Base-by-base conservation (phyloP, 2,113 vertebrate genomes). In the Siniperca knerii region DNA sequence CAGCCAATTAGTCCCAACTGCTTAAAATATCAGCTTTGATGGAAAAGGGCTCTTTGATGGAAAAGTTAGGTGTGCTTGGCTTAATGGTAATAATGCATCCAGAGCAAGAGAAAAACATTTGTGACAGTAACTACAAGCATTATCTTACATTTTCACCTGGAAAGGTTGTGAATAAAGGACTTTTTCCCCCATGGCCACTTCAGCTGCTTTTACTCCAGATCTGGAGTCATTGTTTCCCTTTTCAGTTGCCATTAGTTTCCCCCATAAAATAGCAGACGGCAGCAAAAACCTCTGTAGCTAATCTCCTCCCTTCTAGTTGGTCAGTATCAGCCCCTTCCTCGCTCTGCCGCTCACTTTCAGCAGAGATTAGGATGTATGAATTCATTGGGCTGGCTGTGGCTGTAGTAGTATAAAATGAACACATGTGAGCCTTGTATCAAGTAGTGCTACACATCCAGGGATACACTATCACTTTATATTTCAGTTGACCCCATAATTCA, bases 61-160 rank as follows among this genome's bases (percentile, higher is more conserved):
- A 77, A 74, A 87, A 81, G 78, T 79, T 67, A 55, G 55, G 23
- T 75, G 50, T 42, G 42, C 76, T 87, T 60, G 35, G 68, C 72
- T 78, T 72, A 74, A 80, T 85, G 37, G 58, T 61, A 35, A 85
- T 81, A 84, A 87, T 64, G 79, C 62, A 62, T 65, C 55, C 44
- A 35, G 42, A 75, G 35, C 12, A 69, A 75, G 52, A 75, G 11
- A 69, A 35, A 42, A 55, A 16, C 66, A 44, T 75, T 75, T 84
- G 50, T 75, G 74, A 79, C 83, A 74, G 68, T 71, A 79, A 73
- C 67, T 72, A 69, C 42, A 75, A 65, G 65, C 50, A 85, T 89
- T 90, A 86, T 90, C 86, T 88, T 84, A 52, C 54, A 88, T 90
- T 92, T 87, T 87, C 85, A 90, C 80, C 83, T 88, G 81, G 71